Conservation (phyloP, 2,888 invertebrate species). For the Harpagoxenus sublaevis region DNA sequence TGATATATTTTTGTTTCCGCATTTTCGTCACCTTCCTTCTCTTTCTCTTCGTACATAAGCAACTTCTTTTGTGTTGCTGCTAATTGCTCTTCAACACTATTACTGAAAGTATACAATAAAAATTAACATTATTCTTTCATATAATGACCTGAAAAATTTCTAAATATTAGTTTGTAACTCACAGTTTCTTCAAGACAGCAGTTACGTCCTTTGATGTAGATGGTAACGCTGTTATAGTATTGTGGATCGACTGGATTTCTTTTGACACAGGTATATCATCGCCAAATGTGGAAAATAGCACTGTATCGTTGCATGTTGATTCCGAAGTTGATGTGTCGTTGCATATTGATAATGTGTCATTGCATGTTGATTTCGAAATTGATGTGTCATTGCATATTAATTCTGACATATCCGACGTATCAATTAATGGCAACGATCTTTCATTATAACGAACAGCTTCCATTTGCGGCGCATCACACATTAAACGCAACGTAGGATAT, state of each 20-base stretch:
- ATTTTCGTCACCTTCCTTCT: neutral
- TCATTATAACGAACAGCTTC: neutral
- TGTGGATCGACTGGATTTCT: neutral
- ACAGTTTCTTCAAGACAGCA: neutral
- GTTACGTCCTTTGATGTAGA: constrained; percentile 6
- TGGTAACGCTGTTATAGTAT: neutral
- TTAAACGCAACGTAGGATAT: neutral
- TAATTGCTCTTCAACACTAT: constrained; percentile 1
- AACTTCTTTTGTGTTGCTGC: neutral
- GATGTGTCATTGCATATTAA: too few species aligned
- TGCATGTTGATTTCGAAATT: constrained; percentile 7
- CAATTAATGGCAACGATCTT: constrained; percentile 6
- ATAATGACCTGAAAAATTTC: constrained; percentile 10
- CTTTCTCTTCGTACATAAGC: neutral
- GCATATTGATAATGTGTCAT: neutral
- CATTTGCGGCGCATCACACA: neutral
- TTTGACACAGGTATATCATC: constrained; percentile 15
- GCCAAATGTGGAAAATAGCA: constrained; percentile 2
- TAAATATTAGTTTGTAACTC: constrained; percentile 9
- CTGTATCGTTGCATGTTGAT: constrained; percentile 14
- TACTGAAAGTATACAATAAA: neutral
- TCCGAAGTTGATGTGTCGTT: neutral
- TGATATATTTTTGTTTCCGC: neutral
- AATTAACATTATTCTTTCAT: neutral
- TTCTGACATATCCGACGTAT: neutral